Evolutionary conservation across 1,140 invertebrate species (phyloP), one percentile per base, ranked within the genome.

Genomic region (Acromyrmex charruanus): DNA sequence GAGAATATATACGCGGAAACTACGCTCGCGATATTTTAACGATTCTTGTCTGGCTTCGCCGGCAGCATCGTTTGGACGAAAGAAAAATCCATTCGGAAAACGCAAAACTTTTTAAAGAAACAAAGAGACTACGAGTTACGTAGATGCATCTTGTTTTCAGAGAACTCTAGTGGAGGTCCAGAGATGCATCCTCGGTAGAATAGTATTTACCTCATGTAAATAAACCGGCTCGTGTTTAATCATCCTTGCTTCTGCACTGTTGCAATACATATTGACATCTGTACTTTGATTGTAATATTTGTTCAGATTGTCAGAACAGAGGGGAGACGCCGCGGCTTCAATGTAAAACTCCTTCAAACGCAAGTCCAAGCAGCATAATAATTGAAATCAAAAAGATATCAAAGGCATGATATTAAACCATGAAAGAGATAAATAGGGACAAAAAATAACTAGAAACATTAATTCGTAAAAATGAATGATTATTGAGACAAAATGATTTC

Each of bases 151-250:
- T 75, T 75, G 80, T 84, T 84, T 84, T 84, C 69, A 75, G 55
- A 84, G 55, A 25, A 74, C 25, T 25, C 39, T 18, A 18, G 9
- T 0, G 7, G 55, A 39, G 18, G 14, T 35, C 14, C 25, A 9
- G 55, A 35, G 35, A 74, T 25, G 68, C 21, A 71, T 25, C 39
- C 35, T 21, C 58, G 49, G 28, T 68, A 69, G 75, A 69, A 75
- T 63, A 72, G 12, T 69, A 66, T 88, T 88, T 88, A 71, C 77
- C 12, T 6, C 44, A 61, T 21, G 58, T 71, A 88, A 88, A 88
- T 77, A 68, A 35, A 80, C 63, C 51, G 69, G 31, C 58, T 88
- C 44, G 69, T 88, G 87, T 88, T 88, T 88, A 88, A 88, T 88
- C 86, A 77, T 88, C 68, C 86, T 69, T 63, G 53, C 55, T 80